Conservation (phyloP, 2,113 vertebrate genomes). For the Xiphophorus hellerii region DNA sequence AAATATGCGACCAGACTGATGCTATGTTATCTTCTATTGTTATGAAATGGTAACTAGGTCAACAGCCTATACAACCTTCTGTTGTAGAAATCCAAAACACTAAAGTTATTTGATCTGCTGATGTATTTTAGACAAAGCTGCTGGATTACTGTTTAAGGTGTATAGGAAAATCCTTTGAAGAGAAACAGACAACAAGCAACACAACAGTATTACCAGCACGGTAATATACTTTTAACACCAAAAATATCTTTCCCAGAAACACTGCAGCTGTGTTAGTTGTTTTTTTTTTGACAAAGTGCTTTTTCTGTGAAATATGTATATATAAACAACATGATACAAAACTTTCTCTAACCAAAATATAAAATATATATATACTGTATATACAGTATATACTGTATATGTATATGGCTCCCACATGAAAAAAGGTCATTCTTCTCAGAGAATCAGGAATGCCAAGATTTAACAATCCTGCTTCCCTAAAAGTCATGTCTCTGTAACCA, state of each 20-base stretch:
- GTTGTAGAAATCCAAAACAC: constrained; percentile 32
- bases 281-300: constrained; percentile 10
- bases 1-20: constrained; percentile 30
- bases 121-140: constrained; percentile 27
- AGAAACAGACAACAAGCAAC: constrained; percentile 38
- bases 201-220: constrained; percentile 21
- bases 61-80: constrained; percentile 11
- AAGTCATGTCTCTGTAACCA: constrained; percentile 43
- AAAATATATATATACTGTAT: too few relatives aligned
- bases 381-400: too few relatives aligned
- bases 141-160: constrained; percentile 35
- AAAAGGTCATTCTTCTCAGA: constrained; percentile 18
- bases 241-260: constrained; percentile 14
- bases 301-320: constrained; percentile 21
- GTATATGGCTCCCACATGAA: constrained; percentile 22
- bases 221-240: background rate
- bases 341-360: constrained; percentile 3
- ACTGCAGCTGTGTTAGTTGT: background rate
- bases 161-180: constrained; percentile 43
- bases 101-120: constrained; percentile 47
- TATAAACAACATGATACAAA: constrained; percentile 10
- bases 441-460: constrained; percentile 25
- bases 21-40: constrained; percentile 29
- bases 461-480: constrained; percentile 37
- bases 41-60: constrained; percentile 27